Conservation (phyloP, 2,797 vertebrate genomes). For the Acipenser ruthenus region DNA sequence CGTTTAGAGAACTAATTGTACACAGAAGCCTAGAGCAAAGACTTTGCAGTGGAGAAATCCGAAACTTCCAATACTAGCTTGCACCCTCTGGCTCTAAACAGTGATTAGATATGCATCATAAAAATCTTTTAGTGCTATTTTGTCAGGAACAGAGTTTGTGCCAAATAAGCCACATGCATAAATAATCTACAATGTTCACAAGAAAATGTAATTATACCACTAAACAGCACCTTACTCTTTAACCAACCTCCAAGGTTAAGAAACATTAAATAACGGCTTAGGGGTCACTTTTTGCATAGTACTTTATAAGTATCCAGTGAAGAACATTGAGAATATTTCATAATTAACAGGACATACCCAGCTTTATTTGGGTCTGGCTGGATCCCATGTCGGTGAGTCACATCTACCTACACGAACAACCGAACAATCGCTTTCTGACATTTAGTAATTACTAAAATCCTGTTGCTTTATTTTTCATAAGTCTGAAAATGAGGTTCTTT, state of each 20-base stretch:
- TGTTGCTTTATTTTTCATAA: too few species aligned
- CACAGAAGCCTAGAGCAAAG: slow-evolving; percentile 60
- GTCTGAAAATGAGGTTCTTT: too few species aligned
- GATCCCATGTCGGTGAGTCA: neutral
- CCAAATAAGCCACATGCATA: slow-evolving; percentile 32
- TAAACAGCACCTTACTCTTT: slow-evolving; percentile 16
- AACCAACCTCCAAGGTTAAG: slow-evolving; percentile 2
- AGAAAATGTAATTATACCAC: neutral
- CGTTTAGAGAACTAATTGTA: slow-evolving; percentile 70
- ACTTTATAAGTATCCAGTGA: slow-evolving; percentile 14
- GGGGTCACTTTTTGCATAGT: neutral
- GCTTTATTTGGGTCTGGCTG: neutral
- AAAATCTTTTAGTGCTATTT: slow-evolving; percentile 52
- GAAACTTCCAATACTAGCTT: slow-evolving; percentile 55
- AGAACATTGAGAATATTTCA: slow-evolving; percentile 18
- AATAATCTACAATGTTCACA: slow-evolving; percentile 11
- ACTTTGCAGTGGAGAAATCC: slow-evolving; percentile 58
- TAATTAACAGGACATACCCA: neutral
- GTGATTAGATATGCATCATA: slow-evolving; percentile 73
- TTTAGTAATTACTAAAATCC: too few species aligned
- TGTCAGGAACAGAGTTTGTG: slow-evolving; percentile 49
- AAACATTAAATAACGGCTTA: slow-evolving; percentile 5
- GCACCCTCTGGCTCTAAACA: slow-evolving; percentile 48
- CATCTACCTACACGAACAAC: too few species aligned
- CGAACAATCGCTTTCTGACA: too few species aligned